phyloP scores from a whole-genome alignment of 2,797 vertebrate genomes.

The Hemibagrus guttatus region DNA sequence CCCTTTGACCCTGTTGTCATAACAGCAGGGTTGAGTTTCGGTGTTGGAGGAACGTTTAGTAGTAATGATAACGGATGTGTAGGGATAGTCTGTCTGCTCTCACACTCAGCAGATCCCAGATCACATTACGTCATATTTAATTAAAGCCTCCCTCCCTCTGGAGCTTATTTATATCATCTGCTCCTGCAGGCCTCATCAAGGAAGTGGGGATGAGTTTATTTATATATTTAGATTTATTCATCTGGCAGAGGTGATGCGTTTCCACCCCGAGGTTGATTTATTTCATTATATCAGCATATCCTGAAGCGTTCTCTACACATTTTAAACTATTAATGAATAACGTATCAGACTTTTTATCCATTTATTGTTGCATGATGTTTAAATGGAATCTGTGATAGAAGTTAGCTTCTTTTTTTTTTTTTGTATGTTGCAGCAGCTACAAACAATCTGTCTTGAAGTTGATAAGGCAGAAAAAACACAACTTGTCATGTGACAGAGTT shows the following conservation, averaged over 20 bases:
- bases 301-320: background rate
- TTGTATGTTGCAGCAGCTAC: background rate
- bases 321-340: background rate
- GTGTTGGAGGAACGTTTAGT: conserved; percentile 40
- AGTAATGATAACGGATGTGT: conserved; percentile 54
- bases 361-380: background rate
- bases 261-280: background rate
- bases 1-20: conserved; percentile 58
- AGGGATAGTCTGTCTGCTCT: conserved; percentile 45
- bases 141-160: conserved; percentile 53
- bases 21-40: conserved; percentile 51
- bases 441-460: background rate
- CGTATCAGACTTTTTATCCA: background rate
- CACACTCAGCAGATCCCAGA: conserved; percentile 54
- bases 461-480: background rate
- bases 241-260: background rate
- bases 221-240: background rate
- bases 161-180: conserved; percentile 56
- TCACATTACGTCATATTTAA: conserved; percentile 65
- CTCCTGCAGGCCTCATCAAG: conserved; percentile 21
- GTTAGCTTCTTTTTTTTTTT: background rate
- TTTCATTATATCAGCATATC: background rate
- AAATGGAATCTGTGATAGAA: background rate
- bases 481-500: background rate
- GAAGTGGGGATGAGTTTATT: background rate